phyloP scores from a whole-genome alignment of 2,888 invertebrate genomes.

The Cheilosia vulpina region DNA sequence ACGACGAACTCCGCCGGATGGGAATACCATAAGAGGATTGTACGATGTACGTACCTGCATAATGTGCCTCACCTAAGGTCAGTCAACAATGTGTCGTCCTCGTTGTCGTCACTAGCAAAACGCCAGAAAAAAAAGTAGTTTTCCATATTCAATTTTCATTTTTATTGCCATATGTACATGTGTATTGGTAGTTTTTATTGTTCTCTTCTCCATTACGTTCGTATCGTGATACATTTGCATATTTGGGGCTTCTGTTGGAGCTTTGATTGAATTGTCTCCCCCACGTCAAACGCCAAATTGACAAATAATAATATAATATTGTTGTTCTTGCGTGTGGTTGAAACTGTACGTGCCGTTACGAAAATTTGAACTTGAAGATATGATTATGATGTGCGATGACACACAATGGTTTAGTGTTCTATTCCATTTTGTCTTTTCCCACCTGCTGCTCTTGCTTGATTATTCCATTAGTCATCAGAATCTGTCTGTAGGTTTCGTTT shows the following conservation, averaged over 20 bases:
- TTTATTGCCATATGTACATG: not conserved
- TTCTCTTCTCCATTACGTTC: slow-evolving; percentile 10
- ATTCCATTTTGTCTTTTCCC: slow-evolving; percentile 20
- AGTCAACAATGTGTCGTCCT: slow-evolving; percentile 36
- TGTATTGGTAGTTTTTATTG: slow-evolving; percentile 13
- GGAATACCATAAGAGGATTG: slow-evolving; percentile 51
- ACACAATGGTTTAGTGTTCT: slow-evolving; percentile 51
- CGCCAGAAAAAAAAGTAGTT: not conserved
- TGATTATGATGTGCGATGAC: not conserved
- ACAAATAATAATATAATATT: slow-evolving; percentile 6
- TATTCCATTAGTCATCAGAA: slow-evolving; percentile 47
- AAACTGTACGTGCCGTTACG: slow-evolving; percentile 36
- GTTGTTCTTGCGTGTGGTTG: slow-evolving; percentile 10
- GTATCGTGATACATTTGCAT: slow-evolving; percentile 25
- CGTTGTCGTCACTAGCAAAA: not conserved
- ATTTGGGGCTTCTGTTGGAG: slow-evolving; percentile 25
- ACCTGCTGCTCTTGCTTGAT: slow-evolving; percentile 33
- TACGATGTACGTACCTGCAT: not conserved
- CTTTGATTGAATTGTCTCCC: slow-evolving; percentile 46
- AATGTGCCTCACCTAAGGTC: slow-evolving; percentile 40
- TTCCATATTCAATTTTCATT: slow-evolving; percentile 27
- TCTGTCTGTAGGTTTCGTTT: not conserved
- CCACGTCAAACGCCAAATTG: slow-evolving; percentile 33
- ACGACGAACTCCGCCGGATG: slow-evolving; percentile 48
- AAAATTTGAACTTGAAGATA: slow-evolving; percentile 51